A percentile compares a stretch with the other conserved stretches of the same genome.
phyloP scores from a whole-genome alignment of 2,888 invertebrate species.

The Lasioglossum oenotherae region DNA sequence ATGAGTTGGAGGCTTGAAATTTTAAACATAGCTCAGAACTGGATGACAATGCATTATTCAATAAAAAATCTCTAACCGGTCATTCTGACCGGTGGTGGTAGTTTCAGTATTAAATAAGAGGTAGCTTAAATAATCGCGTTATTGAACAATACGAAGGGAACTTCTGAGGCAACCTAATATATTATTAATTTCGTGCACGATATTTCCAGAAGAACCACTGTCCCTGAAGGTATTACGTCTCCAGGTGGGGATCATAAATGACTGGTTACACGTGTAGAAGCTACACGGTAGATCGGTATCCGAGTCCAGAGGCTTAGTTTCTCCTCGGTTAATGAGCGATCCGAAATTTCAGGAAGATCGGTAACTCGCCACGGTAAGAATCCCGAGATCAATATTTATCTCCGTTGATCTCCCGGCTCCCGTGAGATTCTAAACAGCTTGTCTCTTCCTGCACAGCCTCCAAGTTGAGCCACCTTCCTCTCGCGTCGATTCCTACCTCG shows the following conservation, averaged over 20 bases:
- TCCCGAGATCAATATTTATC: slow-evolving; percentile 26
- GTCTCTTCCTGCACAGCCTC: slow-evolving; percentile 43
- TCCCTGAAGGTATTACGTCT: neutral
- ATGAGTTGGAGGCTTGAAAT: too few species aligned
- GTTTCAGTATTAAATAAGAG: too few species aligned
- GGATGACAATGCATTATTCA: too few species aligned
- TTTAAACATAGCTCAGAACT: too few species aligned
- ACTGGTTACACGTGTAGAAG: neutral
- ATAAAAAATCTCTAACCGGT: too few species aligned
- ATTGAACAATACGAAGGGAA: too few species aligned
- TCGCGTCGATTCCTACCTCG: slow-evolving; percentile 17
- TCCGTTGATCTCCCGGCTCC: slow-evolving; percentile 30
- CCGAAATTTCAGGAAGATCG: slow-evolving; percentile 21
- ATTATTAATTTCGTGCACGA: neutral
- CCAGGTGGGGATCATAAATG: neutral
- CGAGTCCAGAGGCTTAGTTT: neutral
- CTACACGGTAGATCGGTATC: neutral
- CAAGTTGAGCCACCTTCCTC: slow-evolving; percentile 40
- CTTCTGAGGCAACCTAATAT: too few species aligned
- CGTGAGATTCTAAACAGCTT: slow-evolving; percentile 48
- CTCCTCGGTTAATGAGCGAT: neutral
- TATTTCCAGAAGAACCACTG: neutral
- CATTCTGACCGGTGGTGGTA: too few species aligned
- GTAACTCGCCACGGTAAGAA: slow-evolving; percentile 14
- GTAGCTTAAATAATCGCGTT: neutral